These are phyloP conservation scores for Siphamia tubifer DNA, from an alignment of 2,113 vertebrate species.

Conservation along the genomic window DNA sequence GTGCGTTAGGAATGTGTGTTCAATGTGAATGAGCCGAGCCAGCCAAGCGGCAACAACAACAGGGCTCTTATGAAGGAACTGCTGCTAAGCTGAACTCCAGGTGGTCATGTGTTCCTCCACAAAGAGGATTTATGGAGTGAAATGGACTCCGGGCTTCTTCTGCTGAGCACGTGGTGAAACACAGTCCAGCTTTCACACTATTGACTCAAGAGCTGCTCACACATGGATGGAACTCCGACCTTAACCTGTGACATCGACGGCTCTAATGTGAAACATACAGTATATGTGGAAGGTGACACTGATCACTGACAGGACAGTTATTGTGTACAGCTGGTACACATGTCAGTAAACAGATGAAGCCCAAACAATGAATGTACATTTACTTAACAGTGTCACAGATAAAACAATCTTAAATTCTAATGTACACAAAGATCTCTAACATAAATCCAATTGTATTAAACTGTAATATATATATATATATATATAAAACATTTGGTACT, in stretches of 20 bases:
- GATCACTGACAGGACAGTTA: no score
- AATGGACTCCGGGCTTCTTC: conserved; percentile 5
- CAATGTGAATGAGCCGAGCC: neutral
- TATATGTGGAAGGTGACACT: neutral
- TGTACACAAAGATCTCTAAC: no score
- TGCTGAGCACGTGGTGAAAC: neutral
- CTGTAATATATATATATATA: no score
- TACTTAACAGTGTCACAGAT: no score
- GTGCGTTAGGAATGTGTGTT: conserved; percentile 41
- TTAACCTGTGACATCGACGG: neutral
- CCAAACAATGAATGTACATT: no score
- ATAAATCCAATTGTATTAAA: no score
- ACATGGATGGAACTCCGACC: neutral
- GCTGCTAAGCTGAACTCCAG: neutral
- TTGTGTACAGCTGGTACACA: no score
- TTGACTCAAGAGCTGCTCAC: neutral
- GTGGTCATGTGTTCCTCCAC: conserved; percentile 53
- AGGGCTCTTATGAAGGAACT: conserved; percentile 15
- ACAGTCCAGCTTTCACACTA: neutral
- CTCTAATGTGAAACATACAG: no score
- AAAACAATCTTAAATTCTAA: no score
- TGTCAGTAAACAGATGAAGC: no score
- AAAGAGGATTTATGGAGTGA: conserved; percentile 56
- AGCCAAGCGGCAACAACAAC: conserved; percentile 15
- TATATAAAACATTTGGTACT: no score